These are phyloP conservation scores for Leuciscus waleckii DNA, from an alignment of 2,797 vertebrate species.

Conservation along the genomic window DNA sequence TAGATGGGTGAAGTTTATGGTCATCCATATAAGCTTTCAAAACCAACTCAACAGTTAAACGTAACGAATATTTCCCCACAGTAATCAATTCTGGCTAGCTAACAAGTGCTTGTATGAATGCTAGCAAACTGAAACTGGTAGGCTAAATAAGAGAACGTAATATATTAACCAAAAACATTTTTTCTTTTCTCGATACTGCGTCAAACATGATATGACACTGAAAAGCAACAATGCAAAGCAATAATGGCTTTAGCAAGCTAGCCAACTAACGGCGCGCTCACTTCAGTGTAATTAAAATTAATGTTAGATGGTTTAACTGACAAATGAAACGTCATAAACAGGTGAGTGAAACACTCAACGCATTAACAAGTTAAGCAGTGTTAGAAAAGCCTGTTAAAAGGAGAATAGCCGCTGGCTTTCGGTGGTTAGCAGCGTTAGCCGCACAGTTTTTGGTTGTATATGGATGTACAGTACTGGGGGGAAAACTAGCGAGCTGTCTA, in stretches of 20 bases:
- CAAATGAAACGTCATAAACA: not conserved
- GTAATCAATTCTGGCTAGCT: not conserved
- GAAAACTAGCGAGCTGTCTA: not conserved
- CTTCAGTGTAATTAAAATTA: not conserved
- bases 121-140: not conserved
- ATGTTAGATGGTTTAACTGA: not conserved
- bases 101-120: not conserved
- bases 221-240: not conserved
- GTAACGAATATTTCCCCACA: not conserved
- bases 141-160: not conserved
- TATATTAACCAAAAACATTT: not conserved
- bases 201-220: not conserved
- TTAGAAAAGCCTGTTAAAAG: not conserved
- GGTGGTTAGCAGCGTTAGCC: constrained; percentile 36
- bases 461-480: too few relatives aligned
- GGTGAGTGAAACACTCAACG: constrained; percentile 27
- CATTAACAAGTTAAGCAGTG: not conserved
- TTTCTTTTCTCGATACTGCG: not conserved
- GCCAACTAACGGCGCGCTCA: not conserved
- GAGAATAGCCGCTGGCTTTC: not conserved
- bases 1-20: not conserved
- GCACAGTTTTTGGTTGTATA: not conserved
- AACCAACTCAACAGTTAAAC: constrained; percentile 1
- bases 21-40: not conserved
- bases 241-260: constrained; percentile 5